Evolutionary conservation across 2,888 invertebrate genomes (phyloP).

Genomic region (Ochropleura plecta): DNA sequence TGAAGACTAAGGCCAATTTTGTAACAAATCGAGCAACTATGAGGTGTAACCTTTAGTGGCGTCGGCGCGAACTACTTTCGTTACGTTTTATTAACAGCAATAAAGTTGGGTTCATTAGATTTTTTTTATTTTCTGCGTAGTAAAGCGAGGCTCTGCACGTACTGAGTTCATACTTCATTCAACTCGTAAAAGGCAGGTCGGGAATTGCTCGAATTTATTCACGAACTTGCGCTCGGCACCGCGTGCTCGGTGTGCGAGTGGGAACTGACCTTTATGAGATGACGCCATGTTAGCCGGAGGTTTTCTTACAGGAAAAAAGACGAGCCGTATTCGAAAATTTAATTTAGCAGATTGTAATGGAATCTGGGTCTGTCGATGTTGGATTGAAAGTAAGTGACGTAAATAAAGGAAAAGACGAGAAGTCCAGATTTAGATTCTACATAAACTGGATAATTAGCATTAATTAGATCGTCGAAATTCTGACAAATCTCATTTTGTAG

Average conservation of each 20-base stretch:
- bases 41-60: conserved; percentile 72
- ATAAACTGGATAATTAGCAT: neutral
- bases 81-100: conserved; percentile 81
- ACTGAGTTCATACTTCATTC: conserved; percentile 81
- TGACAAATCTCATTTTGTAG: neutral
- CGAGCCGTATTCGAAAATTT: conserved; percentile 48
- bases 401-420: neutral
- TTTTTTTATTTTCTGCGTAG: conserved; percentile 82
- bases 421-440: neutral
- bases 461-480: neutral
- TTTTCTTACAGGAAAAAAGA: conserved; percentile 37
- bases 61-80: conserved; percentile 72
- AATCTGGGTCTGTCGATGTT: conserved; percentile 1
- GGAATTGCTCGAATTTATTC: conserved; percentile 83
- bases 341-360: conserved; percentile 40
- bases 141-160: conserved; percentile 81
- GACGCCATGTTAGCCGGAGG: conserved; percentile 48
- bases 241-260: conserved; percentile 64
- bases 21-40: conserved; percentile 71
- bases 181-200: conserved; percentile 79
- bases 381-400: conserved; percentile 7
- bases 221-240: conserved; percentile 67
- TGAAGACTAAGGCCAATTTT: conserved; percentile 57
- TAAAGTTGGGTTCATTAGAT: conserved; percentile 82
- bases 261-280: conserved; percentile 65